A percentile compares a stretch with the other conserved stretches of the same genome.
Conservation (phyloP, 2,888 invertebrate species). For the Tachystola acroxantha region DNA sequence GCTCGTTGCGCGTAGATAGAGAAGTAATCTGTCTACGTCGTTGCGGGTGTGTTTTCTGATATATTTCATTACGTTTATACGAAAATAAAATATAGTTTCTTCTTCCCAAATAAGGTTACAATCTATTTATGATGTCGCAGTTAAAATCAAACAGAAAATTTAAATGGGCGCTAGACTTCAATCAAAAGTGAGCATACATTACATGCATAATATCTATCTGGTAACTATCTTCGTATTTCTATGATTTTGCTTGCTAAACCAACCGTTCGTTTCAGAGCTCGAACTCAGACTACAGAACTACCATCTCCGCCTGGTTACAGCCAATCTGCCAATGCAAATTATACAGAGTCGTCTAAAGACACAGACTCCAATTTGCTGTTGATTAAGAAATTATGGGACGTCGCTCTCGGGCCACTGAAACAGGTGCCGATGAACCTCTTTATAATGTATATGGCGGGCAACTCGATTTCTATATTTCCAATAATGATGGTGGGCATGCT, state of each 20-base stretch:
- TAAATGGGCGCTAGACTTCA: conserved; percentile 82
- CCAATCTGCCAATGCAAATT: conserved; percentile 83
- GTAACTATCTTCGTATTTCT: too few species aligned
- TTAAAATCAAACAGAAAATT: conserved; percentile 69
- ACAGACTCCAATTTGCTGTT: conserved; percentile 90
- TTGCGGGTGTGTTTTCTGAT: too few species aligned
- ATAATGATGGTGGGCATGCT: conserved; percentile 99
- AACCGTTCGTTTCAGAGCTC: conserved; percentile 44
- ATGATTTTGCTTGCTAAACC: too few species aligned
- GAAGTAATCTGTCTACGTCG: too few species aligned
- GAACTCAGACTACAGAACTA: conserved; percentile 68
- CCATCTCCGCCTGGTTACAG: conserved; percentile 92
- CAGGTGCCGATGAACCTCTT: conserved; percentile 99
- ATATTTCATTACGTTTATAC: too few species aligned
- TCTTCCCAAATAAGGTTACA: too few species aligned
- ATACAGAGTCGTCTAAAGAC: conserved; percentile 89
- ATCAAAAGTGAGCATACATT: conserved; percentile 72
- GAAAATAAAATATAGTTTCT: too few species aligned
- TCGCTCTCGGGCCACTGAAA: conserved; percentile 95
- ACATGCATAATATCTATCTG: too few species aligned
- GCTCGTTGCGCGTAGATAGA: too few species aligned
- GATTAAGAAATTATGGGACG: conserved; percentile 97
- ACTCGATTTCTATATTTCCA: conserved; percentile 99
- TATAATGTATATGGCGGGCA: conserved; percentile 99
- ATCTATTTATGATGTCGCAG: too few species aligned